Conservation (phyloP, 2,113 vertebrate genomes). For the Piaya cayana region DNA sequence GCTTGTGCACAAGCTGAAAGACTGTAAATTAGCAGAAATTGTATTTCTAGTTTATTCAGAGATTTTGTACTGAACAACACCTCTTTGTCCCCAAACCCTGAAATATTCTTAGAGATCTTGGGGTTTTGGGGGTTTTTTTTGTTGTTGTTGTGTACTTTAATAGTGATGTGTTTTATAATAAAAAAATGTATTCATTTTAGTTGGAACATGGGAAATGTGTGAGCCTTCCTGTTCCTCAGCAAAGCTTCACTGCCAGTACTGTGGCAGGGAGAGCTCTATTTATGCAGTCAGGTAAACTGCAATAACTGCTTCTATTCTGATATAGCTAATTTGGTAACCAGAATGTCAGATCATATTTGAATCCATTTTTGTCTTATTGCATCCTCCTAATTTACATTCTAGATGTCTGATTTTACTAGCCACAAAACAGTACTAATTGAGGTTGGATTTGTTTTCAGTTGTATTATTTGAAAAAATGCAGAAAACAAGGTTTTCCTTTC, state of each 20-base stretch:
- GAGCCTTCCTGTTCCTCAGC: not conserved
- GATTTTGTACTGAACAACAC: not conserved
- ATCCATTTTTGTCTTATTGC: not conserved
- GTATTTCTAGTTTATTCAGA: not conserved
- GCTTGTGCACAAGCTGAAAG: not conserved
- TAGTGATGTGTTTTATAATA: not conserved
- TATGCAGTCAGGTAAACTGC: not conserved
- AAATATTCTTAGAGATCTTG: not conserved
- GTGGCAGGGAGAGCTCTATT: not conserved
- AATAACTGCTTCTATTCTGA: not conserved
- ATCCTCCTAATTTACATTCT: not conserved
- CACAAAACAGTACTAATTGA: not conserved
- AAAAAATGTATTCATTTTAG: not conserved
- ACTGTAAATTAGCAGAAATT: not conserved
- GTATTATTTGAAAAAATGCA: not conserved
- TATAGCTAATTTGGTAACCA: not conserved
- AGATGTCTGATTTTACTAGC: not conserved
- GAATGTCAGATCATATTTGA: not conserved
- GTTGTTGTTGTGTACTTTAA: not conserved
- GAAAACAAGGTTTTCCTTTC: not conserved
- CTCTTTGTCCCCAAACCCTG: not conserved
- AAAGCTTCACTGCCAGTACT: not conserved
- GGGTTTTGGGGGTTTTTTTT: not conserved
- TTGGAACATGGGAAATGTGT: not conserved
- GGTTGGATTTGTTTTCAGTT: not conserved